Percentiles rank a stretch among this genome's conserved stretches.
These are phyloP conservation scores for Cichladusa arquata DNA, from an alignment of 2,113 vertebrate genomes.

Conservation along the genomic window DNA sequence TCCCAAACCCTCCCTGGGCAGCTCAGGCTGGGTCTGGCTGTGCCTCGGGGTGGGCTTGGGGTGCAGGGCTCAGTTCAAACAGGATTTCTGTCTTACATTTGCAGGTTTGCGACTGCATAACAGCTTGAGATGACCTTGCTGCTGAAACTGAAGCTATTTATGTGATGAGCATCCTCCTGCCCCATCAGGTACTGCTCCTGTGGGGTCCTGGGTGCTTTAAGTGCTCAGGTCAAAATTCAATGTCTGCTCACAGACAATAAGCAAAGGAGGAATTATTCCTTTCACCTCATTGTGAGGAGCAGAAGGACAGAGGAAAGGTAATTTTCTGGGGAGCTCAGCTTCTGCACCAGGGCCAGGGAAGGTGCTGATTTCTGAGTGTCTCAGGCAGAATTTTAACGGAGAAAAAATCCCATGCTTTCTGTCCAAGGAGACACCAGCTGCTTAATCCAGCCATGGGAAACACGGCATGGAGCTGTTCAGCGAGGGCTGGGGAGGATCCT, in stretches of 20 bases:
- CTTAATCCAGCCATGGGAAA: not conserved
- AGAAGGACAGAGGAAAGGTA: not conserved
- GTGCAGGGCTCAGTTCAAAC: not conserved
- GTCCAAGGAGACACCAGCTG: not conserved
- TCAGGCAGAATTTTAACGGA: not conserved
- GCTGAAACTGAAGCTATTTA: not conserved
- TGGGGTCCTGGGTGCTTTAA: not conserved
- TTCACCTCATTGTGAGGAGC: not conserved
- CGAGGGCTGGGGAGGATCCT: not conserved
- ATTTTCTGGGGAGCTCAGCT: not conserved
- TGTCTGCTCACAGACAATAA: not conserved
- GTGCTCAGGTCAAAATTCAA: not conserved
- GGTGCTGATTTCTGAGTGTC: not conserved
- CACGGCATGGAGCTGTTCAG: fast-evolving
- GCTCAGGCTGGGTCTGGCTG: not conserved
- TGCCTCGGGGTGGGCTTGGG: too few relatives aligned
- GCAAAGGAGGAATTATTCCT: not conserved
- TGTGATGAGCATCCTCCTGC: not conserved
- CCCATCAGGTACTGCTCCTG: not conserved
- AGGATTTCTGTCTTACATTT: not conserved
- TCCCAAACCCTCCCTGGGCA: not conserved
- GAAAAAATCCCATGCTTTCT: not conserved
- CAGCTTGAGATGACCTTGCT: not conserved
- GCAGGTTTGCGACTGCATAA: not conserved
- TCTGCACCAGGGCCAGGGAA: not conserved